Evolutionary conservation across 2,888 invertebrate species (phyloP), one percentile per base, ranked within the genome.

Genomic region (Plebejus argus): DNA sequence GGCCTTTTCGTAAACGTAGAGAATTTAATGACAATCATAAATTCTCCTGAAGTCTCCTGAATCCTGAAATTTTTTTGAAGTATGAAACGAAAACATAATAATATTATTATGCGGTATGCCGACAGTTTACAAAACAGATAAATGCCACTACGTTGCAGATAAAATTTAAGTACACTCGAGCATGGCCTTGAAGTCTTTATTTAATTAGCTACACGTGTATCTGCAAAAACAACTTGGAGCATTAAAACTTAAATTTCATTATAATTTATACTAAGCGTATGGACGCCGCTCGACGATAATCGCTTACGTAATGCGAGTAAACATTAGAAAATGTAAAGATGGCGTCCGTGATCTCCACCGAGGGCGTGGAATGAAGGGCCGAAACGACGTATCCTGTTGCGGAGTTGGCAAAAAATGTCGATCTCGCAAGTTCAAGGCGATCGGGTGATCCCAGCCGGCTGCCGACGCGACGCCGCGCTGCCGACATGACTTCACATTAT

Each of bases 381-480:
- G 79, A 81, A 80, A 85, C 85, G 84, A 84, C 85, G 89, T 90
- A 92, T 93, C 92, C 93, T 92, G 92, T 89, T 91, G 89, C 86
- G 84, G 86, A 84, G 83, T 85, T 84, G 84, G 90, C 91, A 93
- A 93, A 93, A 94, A 93, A 92, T 89, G 87, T 89, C 88, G 91
- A 90, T 86, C 87, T 88, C 83, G 82, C 84, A 87, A 93, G 93
- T 93, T 94, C 93, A 94, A 94, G 93, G 93, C 88, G 80, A 93
- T 86, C 93, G 85, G 88, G 91, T 90, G 89, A 85, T 91, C 87
- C 66, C 66, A 18, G 66, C 28, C 66, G 66, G 66, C 91, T 88
- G 86, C 84, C 79, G 61, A 39, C 23, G 77, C 79, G 61, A 39
- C 23, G 77, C 70, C 53, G 58, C 20, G 61, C 12, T n/a, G 35